phyloP scores from a whole-genome alignment of 2,888 invertebrate genomes.

The Dugesia japonica region DNA sequence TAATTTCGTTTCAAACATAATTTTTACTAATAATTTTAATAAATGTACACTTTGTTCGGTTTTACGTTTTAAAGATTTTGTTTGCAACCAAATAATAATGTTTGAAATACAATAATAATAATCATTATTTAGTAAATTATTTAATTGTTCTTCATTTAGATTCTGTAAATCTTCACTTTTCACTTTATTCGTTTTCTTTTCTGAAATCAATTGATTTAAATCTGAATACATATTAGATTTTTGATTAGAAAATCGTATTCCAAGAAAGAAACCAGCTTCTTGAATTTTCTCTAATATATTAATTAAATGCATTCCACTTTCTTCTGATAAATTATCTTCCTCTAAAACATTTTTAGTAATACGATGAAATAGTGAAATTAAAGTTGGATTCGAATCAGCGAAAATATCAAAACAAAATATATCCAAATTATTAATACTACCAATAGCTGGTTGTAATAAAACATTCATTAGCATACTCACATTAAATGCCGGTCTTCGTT shows the following conservation, averaged over 20 bases:
- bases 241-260: background rate
- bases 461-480: background rate
- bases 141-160: background rate
- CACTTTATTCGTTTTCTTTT: background rate
- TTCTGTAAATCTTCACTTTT: background rate
- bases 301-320: background rate
- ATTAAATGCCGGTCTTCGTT: background rate
- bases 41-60: background rate
- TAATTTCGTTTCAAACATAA: background rate
- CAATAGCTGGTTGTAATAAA: background rate
- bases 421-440: background rate
- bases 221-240: background rate
- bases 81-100: background rate
- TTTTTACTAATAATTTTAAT: background rate
- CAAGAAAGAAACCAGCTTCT: slow-evolving; percentile 10
- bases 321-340: background rate
- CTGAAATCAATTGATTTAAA: background rate
- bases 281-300: background rate
- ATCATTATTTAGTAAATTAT: background rate
- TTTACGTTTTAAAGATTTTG: background rate
- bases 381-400: background rate
- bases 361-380: background rate
- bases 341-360: background rate
- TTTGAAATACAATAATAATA: background rate
- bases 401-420: background rate